A percentile compares a stretch with the other conserved stretches of the same genome.
phyloP scores from a whole-genome alignment of 2,888 invertebrate genomes.

The Ptycholaimellus sp. region DNA sequence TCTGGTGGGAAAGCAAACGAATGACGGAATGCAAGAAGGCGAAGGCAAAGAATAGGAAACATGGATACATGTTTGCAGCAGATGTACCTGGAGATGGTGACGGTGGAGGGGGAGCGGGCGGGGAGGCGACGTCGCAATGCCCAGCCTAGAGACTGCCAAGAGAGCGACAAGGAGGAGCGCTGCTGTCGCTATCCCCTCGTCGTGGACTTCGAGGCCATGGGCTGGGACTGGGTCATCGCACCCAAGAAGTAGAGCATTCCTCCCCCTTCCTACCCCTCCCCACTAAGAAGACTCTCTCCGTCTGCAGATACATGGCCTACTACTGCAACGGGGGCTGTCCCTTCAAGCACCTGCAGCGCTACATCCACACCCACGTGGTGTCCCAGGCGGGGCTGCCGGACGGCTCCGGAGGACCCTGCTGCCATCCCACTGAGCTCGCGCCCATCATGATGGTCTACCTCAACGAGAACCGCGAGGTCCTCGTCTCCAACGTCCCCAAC shows the following conservation, averaged over 20 bases:
- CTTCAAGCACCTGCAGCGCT: slow-evolving; percentile 56
- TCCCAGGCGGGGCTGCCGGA: slow-evolving; percentile 28
- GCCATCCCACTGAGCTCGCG: slow-evolving; percentile 61
- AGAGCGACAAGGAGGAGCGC: slow-evolving; percentile 19
- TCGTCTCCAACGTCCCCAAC: slow-evolving; percentile 44
- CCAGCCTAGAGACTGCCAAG: slow-evolving; percentile 13
- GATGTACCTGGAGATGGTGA: slow-evolving; percentile 14
- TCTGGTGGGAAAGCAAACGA: too few species aligned
- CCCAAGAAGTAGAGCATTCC: too few species aligned
- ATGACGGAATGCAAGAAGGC: too few species aligned
- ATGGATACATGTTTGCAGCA: slow-evolving; percentile 10
- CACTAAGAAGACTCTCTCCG: too few species aligned
- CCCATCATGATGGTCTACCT: slow-evolving; percentile 45
- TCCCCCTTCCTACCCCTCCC: too few species aligned
- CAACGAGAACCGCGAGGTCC: slow-evolving; percentile 12
- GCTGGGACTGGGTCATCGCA: slow-evolving; percentile 92
- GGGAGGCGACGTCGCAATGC: slow-evolving; percentile 12
- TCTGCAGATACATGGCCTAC: slow-evolving; percentile 77
- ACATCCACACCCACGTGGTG: slow-evolving; percentile 43
- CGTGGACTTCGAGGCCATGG: slow-evolving; percentile 77
- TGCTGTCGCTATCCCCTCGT: slow-evolving; percentile 81
- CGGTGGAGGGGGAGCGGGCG: slow-evolving; percentile 4
- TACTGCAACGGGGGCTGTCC: slow-evolving; percentile 87
- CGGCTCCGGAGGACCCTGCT: slow-evolving; percentile 63
- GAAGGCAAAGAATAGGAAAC: too few species aligned